Evolutionary conservation across 2,888 invertebrate species (phyloP).

Genomic region (Eupithecia dodoneata): DNA sequence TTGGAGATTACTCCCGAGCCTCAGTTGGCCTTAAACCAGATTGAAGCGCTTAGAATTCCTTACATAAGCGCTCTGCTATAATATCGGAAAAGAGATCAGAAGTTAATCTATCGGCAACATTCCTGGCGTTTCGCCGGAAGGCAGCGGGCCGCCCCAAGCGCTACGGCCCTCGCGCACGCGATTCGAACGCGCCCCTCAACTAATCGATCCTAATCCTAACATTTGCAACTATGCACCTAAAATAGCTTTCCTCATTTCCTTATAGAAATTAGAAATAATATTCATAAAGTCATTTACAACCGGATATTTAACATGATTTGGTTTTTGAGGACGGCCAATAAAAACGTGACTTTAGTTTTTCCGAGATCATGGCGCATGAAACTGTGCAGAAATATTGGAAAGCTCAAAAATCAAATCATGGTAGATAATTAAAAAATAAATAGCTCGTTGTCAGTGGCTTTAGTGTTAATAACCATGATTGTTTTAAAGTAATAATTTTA

Average conservation of each 20-base stretch:
- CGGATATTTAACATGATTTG: no score
- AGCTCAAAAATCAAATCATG: no score
- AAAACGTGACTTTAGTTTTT: no score
- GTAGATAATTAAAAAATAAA: no score
- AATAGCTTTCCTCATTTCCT: conserved; percentile 42
- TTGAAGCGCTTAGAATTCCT: conserved; percentile 81
- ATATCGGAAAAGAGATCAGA: conserved; percentile 84
- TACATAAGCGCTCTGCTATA: conserved; percentile 80
- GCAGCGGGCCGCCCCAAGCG: conserved; percentile 64
- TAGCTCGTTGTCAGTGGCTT: no score
- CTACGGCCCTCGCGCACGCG: conserved; percentile 70
- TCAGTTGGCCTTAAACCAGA: conserved; percentile 77
- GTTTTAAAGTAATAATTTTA: no score
- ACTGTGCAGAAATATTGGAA: no score
- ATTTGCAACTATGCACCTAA: conserved; percentile 64
- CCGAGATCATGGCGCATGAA: no score
- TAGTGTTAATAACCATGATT: no score
- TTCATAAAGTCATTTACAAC: no score
- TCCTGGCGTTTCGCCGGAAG: conserved; percentile 83
- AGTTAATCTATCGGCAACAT: conserved; percentile 84
- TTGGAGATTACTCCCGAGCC: conserved; percentile 63
- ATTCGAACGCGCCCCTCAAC: conserved; percentile 67
- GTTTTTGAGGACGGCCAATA: no score
- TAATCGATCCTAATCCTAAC: conserved; percentile 76
- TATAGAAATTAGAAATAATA: not conserved